These are phyloP conservation scores for Teleogryllus occipitalis DNA, from an alignment of 1,140 invertebrate genomes.

Conservation along the genomic window DNA sequence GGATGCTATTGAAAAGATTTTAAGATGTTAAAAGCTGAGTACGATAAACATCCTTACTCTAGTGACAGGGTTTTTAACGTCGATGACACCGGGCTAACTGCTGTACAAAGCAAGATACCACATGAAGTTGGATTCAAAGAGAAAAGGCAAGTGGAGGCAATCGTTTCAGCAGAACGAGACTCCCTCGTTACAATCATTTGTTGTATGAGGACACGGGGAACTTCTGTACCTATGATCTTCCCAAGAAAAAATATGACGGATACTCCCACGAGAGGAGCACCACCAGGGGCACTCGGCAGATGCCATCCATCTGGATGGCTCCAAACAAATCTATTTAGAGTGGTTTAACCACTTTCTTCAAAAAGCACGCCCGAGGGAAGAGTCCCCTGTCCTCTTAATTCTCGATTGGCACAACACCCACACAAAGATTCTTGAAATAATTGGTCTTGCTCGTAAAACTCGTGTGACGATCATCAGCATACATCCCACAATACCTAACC, in stretches of 20 bases:
- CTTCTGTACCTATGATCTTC: constrained; percentile 34
- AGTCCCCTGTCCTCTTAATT: constrained; percentile 31
- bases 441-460: constrained; percentile 13
- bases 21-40: constrained; percentile 23
- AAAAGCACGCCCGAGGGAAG: constrained; percentile 22
- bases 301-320: constrained; percentile 30
- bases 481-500: too few relatives aligned
- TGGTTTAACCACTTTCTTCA: constrained; percentile 30
- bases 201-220: constrained; percentile 31
- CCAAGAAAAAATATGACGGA: constrained; percentile 31
- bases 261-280: constrained; percentile 31
- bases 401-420: too few relatives aligned
- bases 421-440: too few relatives aligned
- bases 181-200: neutral
- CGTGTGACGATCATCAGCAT: constrained; percentile 16
- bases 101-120: constrained; percentile 31
- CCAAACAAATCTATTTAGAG: constrained; percentile 25
- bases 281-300: constrained; percentile 30
- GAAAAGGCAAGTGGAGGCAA: constrained; percentile 29
- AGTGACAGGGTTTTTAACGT: constrained; percentile 31
- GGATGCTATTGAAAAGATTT: constrained; percentile 33
- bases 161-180: constrained; percentile 31
- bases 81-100: constrained; percentile 32
- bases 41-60: constrained; percentile 23
- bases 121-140: constrained; percentile 29